phyloP scores from a whole-genome alignment of 2,888 invertebrate genomes.

The Apodemia mormo region DNA sequence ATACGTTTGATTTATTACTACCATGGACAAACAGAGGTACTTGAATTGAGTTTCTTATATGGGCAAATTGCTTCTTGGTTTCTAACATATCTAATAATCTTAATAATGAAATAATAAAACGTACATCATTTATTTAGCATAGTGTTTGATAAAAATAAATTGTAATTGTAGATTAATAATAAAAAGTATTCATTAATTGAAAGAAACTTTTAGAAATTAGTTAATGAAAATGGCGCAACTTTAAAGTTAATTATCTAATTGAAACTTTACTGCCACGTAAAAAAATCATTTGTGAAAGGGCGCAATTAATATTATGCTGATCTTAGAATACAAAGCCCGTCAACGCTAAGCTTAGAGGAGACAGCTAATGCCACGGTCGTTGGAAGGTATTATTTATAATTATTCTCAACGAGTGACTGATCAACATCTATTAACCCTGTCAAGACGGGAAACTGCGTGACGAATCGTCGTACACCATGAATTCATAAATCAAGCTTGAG shows the following conservation, averaged over 20 bases:
- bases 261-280: constrained; percentile 1
- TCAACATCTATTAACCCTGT: constrained; percentile 34
- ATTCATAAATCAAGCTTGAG: constrained; percentile 7
- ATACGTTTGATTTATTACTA: too few species aligned
- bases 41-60: too few species aligned
- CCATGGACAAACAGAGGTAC: too few species aligned
- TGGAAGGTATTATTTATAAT: constrained; percentile 22
- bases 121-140: too few species aligned
- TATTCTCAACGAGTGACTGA: constrained; percentile 35
- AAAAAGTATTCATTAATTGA: too few species aligned
- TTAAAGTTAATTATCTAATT: neutral
- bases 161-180: too few species aligned
- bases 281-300: constrained; percentile 12
- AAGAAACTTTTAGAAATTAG: too few species aligned
- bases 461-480: constrained; percentile 27
- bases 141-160: too few species aligned
- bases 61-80: too few species aligned
- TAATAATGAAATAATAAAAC: too few species aligned
- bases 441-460: constrained; percentile 36
- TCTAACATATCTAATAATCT: too few species aligned
- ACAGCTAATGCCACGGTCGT: constrained; percentile 9
- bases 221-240: too few species aligned
- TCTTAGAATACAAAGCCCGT: constrained; percentile 1
- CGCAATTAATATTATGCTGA: constrained; percentile 3
- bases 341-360: neutral